Evolutionary conservation across 2,113 vertebrate species (phyloP), one percentile per base, ranked within the genome.

Genomic region (Brachyhypopomus gauderio): DNA sequence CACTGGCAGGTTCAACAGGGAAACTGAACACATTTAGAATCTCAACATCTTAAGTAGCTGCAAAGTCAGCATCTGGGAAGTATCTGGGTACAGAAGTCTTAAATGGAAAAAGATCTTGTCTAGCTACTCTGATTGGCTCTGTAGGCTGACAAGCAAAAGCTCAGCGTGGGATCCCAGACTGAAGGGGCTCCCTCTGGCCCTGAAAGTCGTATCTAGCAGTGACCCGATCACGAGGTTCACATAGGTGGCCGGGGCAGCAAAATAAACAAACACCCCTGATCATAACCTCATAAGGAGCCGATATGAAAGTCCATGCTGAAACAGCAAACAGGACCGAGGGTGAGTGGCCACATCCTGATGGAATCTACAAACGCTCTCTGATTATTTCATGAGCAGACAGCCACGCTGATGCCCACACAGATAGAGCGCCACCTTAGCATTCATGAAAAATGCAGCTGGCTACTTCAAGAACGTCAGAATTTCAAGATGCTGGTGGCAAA

Each of bases 151-250:
- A 30, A 63, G 3, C n/a, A 36, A 19, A 19, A 71, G 25, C 23
- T 41, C 19, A 67, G 70, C 62, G 56, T 52, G 55, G 63, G 72
- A 75, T 63, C 72, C 62, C 38, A 71, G 72, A 71, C 20, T 55
- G 14, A 38, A 52, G 48, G 67, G 76, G 74, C 67, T 62, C 69
- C 25, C 45, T 79, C 71, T 79, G 16, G 69, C 25, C 69, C 55
- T 56, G 22, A 60, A 69, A 41, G 76, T 72, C 77, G 59, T 62
- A 58, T 71, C 64, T 75, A 34, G 27, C 73, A 27, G 16, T 62
- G 41, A 62, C 72, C 72, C 14, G 72, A 71, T 76, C 77, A 79
- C 20, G 25, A 25, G 30, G 63, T 73, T 16, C n/a, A 7, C 22
- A 25, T 62, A 52, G 82, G 77, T 20, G 22, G 72, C 76, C 30